A percentile compares a stretch with the other conserved stretches of the same genome.
Evolutionary conservation across 2,797 vertebrate genomes (phyloP).

Genomic region (Coluber constrictor): DNA sequence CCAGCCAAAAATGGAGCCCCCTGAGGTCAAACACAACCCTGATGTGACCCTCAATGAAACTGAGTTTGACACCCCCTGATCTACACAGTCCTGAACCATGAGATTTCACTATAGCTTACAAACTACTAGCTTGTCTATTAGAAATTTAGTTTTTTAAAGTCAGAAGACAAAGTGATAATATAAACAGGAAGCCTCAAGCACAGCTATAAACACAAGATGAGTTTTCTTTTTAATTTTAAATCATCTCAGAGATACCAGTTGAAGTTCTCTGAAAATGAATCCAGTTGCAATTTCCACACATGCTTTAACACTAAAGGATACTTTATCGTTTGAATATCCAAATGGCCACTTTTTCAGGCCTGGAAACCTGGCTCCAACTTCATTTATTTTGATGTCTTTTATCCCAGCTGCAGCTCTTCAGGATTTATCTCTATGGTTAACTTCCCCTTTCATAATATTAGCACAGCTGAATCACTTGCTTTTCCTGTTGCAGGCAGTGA

Average conservation of each 20-base stretch:
- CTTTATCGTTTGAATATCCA: constrained; percentile 65
- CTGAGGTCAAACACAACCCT: no score
- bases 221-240: neutral
- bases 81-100: fast-evolving
- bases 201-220: constrained; percentile 6
- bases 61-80: no score
- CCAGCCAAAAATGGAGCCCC: no score
- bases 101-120: neutral
- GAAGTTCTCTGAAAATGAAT: constrained; percentile 41
- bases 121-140: constrained; percentile 31
- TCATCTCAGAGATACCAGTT: constrained; percentile 50
- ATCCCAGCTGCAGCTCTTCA: constrained; percentile 70
- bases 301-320: constrained; percentile 53
- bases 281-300: constrained; percentile 57
- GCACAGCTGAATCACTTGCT: constrained; percentile 72
- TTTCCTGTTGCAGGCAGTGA: constrained; percentile 75
- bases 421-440: constrained; percentile 74
- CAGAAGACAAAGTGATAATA: neutral
- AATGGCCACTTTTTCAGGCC: constrained; percentile 57
- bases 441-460: constrained; percentile 79
- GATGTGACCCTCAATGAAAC: no score
- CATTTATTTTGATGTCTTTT: constrained; percentile 64
- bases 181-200: neutral
- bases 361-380: constrained; percentile 59
- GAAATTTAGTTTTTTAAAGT: constrained; percentile 25